Base-by-base conservation (phyloP, 2,888 invertebrate genomes). In the Bugulina stolonifera region DNA sequence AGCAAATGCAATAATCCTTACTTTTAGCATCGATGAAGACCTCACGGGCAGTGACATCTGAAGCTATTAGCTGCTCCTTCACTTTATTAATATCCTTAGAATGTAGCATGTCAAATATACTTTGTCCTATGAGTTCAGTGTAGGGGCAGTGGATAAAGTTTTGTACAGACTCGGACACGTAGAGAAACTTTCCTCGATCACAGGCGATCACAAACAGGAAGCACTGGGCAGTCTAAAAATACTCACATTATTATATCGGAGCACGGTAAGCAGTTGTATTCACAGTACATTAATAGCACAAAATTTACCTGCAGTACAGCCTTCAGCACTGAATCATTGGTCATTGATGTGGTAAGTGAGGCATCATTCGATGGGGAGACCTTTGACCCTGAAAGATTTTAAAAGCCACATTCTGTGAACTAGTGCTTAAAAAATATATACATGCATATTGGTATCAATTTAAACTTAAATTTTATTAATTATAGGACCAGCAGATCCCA, bases 81-180 rank as follows among this genome's bases (percentile, higher is more conserved):
- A 95, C 93, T 85, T 94, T 95, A 73, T 91, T 91, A 54, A 96
- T 92, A 85, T 96, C 96, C 83, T 94, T 93, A 0, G 94, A 94
- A 83, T 96, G 95, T 64, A 96, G 86, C 76, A 94, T 92, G 84
- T 96, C 95, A 83, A 96, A 95, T 88, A 94, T 89, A 82, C 93
- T 94, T 85, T 94, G 94, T 0, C 94, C 94, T 69, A 82, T 81
- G 71, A 96, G 87, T 82, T 96, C 95, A 72, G 89, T 88, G 91
- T 92, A 92, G 54, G 91, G 89, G 82, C 91, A 94, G 81, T 92
- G 90, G 72, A 95, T 88, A 78, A 91, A 89, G 79, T 89, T 88
- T 22, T 89, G 89, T 34, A 95, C 94, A 0, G 94, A 93, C 77
- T 93, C 90, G 0, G 94, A 94, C 0, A 93, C 92, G 84, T 93